Percentiles rank a stretch among this genome's conserved stretches.
These are phyloP conservation scores for Dicranocentrus wangi DNA, from an alignment of 2,888 invertebrate species.

Conservation along the genomic window DNA sequence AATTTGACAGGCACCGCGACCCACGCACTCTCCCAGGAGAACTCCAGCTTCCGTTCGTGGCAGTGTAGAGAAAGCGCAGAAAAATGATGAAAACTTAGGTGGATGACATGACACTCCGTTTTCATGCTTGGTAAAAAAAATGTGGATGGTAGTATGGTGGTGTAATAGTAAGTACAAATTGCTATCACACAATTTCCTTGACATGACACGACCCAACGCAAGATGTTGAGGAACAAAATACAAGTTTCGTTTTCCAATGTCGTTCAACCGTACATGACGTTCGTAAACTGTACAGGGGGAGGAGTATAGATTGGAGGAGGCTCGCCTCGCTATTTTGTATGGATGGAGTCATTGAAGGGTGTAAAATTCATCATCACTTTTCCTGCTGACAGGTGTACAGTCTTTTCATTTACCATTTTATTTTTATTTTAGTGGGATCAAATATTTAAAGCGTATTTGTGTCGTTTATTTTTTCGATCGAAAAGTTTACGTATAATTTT, in stretches of 20 bases:
- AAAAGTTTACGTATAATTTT: too few relatives aligned
- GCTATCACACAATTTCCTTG: conserved; percentile 34
- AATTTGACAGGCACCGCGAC: conserved; percentile 73
- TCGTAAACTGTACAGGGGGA: too few relatives aligned
- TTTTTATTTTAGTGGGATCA: too few relatives aligned
- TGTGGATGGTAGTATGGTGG: too few relatives aligned
- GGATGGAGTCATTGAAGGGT: not conserved
- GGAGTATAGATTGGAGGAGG: too few relatives aligned
- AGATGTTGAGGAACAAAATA: too few relatives aligned
- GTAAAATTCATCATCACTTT: conserved; percentile 55
- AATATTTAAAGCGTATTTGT: too few relatives aligned
- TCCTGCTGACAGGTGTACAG: conserved; percentile 49
- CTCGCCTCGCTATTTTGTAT: too few relatives aligned
- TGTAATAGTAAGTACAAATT: conserved; percentile 47
- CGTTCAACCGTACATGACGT: too few relatives aligned
- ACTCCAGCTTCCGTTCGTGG: conserved; percentile 9
- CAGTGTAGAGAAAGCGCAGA: conserved; percentile 48
- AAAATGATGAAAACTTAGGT: conserved; percentile 72
- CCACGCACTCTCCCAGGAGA: conserved; percentile 59
- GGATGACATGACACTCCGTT: conserved; percentile 64
- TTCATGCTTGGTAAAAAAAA: not conserved
- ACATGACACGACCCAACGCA: conserved; percentile 28
- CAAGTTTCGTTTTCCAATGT: too few relatives aligned
- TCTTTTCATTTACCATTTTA: conserved; percentile 48
- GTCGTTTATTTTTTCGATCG: too few relatives aligned